Base-by-base conservation (phyloP, 1,140 invertebrate genomes). In the Plodia interpunctella region DNA sequence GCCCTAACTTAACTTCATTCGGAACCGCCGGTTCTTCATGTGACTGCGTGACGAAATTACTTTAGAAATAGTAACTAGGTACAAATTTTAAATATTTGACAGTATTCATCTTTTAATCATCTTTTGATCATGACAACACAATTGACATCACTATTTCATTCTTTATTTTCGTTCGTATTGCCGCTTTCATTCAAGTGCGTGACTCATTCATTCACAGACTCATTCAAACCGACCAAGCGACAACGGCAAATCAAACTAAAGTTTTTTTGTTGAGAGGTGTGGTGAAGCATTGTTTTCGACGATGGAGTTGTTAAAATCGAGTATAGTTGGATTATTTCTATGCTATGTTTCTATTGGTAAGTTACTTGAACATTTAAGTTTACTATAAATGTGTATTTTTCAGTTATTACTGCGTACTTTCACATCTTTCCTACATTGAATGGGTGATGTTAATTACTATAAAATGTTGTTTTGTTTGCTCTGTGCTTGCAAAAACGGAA, bases 161-260 rank as follows among this genome's bases (percentile, higher is more conserved):
- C 10, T 51, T n/a, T 25, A 38, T 13, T 55, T 20, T 51, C 50
- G 50, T 21, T 20, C 21, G 21, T n/a, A 15, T 15, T 17, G 38
- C 38, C 1, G 11, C 1, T 51, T 51, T 51, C 32, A 55, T 55
- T 55, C 54, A 38, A 5, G 8, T 10, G n/a, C n/a, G n/a, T n/a
- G n/a, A 3, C 21, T 25, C 21, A 25, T 25, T 3, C 21, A 6
- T 6, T 25, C 21, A 32, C n/a, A n/a, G n/a, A 20, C 15, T 35
- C 54, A 55, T 55, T 55, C 54, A 55, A 55, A 55, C 32, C 28
- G 32, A 44, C 32, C 30, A 25, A 19, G 10, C 15, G 9, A 55
- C 32, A 38, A 55, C 30, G 54, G 17, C 25, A 54, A 32, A 44
- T 55, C 32, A 55, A 55, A 55, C 9, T 15, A 55, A 55, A 32